A percentile compares a stretch with the other conserved stretches of the same genome.
Conservation (phyloP, 2,888 invertebrate species). For the Lithophane leautieri region DNA sequence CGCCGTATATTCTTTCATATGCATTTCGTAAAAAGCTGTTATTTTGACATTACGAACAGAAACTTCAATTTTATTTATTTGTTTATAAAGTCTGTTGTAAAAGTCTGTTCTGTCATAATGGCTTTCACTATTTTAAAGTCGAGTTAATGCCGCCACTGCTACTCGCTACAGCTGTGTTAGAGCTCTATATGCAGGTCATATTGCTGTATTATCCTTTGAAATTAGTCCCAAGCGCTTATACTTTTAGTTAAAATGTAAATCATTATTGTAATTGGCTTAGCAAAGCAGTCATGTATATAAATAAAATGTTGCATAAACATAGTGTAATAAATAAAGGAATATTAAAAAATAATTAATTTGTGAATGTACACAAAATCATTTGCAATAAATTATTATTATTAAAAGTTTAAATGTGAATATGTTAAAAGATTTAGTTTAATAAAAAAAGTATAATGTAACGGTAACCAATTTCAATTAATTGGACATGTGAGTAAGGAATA, state of each 20-base stretch:
- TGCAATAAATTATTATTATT: constrained; percentile 23
- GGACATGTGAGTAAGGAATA: constrained; percentile 4
- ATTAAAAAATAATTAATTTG: constrained; percentile 9
- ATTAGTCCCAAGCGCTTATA: constrained; percentile 62
- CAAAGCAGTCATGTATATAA: constrained; percentile 60
- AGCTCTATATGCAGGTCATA: constrained; percentile 59
- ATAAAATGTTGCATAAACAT: constrained; percentile 50
- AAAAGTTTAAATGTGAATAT: constrained; percentile 42
- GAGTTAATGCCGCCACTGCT: constrained; percentile 45
- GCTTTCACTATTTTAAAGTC: constrained; percentile 7
- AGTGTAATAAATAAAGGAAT: constrained; percentile 31
- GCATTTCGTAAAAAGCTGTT: no score
- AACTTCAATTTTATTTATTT: no score
- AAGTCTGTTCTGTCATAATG: no score
- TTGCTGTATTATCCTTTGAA: constrained; percentile 62
- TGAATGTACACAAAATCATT: constrained; percentile 39
- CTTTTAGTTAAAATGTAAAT: constrained; percentile 57
- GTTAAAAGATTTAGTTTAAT: constrained; percentile 24
- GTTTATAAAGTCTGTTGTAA: no score
- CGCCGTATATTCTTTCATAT: no score
- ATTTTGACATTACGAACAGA: no score
- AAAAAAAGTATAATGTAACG: constrained; percentile 34
- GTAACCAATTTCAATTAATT: constrained; percentile 30
- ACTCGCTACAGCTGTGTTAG: constrained; percentile 47
- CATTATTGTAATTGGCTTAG: constrained; percentile 58